A percentile compares a stretch with the other conserved stretches of the same genome.
Conservation (phyloP, 2,113 vertebrate genomes). For the Varanus salvator region DNA sequence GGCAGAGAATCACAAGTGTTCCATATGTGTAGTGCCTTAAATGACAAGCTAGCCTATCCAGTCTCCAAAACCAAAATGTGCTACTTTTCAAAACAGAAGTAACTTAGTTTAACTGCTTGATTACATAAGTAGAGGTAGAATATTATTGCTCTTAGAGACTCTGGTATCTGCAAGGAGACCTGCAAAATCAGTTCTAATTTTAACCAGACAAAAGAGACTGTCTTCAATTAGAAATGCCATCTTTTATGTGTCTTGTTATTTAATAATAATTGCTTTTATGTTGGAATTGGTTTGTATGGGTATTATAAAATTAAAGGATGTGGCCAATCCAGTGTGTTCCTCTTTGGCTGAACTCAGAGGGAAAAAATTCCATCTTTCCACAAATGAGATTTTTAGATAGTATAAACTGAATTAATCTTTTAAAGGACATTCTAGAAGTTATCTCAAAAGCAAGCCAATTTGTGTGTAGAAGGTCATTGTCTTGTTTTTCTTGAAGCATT, state of each 20-base stretch:
- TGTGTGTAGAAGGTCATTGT: constrained; percentile 14
- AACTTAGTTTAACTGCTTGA: constrained; percentile 11
- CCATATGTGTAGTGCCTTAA: constrained; percentile 11
- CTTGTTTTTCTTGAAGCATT: constrained; percentile 35
- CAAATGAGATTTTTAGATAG: constrained; percentile 42
- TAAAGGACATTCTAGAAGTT: constrained; percentile 32
- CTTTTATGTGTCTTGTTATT: constrained; percentile 36
- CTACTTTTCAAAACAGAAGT: constrained; percentile 27
- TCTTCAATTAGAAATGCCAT: constrained; percentile 25
- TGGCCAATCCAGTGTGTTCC: constrained; percentile 31
- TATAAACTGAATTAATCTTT: constrained; percentile 42
- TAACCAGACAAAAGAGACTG: constrained; percentile 32
- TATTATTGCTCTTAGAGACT: constrained; percentile 17
- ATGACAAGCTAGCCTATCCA: background rate
- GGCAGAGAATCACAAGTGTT: background rate
- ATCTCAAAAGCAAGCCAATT: constrained; percentile 27
- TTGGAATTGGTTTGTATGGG: constrained; percentile 29
- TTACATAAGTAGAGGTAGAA: constrained; percentile 11
- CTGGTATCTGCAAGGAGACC: constrained; percentile 26
- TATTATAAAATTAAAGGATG: constrained; percentile 41
- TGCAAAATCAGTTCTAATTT: constrained; percentile 34
- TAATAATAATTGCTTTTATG: constrained; percentile 38
- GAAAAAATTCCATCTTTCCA: constrained; percentile 13
- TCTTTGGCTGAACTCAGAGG: constrained; percentile 41
- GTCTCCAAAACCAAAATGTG: background rate